These are phyloP conservation scores for Gnathonemus longibarbis DNA, from an alignment of 2,113 vertebrate genomes.

Conservation along the genomic window DNA sequence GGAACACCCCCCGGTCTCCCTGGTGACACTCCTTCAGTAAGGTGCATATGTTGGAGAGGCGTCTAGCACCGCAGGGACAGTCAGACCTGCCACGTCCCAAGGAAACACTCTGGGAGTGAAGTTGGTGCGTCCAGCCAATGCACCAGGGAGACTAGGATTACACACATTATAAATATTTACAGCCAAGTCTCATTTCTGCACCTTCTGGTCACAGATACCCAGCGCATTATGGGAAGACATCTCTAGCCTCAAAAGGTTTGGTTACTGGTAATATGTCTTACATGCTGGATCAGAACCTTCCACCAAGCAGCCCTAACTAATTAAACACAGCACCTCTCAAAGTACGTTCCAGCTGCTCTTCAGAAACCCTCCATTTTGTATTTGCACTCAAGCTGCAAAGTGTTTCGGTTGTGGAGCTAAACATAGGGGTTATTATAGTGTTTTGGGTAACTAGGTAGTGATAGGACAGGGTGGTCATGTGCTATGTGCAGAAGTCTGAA, in stretches of 20 bases:
- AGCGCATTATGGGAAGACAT: not conserved
- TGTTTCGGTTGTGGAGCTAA: not conserved
- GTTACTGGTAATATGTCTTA: not conserved
- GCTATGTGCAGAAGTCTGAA: not conserved
- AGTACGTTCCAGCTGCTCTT: not conserved
- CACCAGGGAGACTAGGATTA: not conserved
- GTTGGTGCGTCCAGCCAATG: not conserved
- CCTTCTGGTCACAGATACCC: not conserved
- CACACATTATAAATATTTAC: not conserved
- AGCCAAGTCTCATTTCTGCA: not conserved
- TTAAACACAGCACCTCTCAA: not conserved
- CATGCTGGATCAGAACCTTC: not conserved
- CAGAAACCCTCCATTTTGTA: not conserved
- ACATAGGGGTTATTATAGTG: not conserved
- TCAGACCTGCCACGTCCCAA: not conserved
- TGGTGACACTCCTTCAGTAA: not conserved
- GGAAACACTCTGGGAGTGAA: conserved; percentile 9
- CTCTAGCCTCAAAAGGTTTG: not conserved
- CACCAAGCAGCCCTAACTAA: not conserved
- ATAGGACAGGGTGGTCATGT: not conserved
- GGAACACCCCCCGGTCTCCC: not conserved
- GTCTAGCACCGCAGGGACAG: not conserved
- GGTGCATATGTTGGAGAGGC: not conserved
- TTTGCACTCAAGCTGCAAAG: not conserved
- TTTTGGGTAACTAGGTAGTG: not conserved